Conservation (phyloP, 2,888 invertebrate genomes). For the Machimus rusticus region DNA sequence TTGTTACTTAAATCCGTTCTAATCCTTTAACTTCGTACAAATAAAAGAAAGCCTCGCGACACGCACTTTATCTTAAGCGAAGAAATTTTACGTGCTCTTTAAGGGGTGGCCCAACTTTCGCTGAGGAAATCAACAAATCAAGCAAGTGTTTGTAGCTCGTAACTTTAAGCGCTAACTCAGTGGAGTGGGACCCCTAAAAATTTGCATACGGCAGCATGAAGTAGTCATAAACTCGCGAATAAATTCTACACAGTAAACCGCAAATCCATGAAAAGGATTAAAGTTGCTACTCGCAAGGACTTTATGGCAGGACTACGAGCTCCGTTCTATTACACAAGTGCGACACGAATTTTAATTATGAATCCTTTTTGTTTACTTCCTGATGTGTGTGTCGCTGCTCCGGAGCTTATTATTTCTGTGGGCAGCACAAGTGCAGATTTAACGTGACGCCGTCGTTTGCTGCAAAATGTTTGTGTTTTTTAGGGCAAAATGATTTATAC, state of each 20-base stretch:
- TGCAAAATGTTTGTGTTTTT: neutral
- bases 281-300: slow-evolving; percentile 22
- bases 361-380: slow-evolving; percentile 37
- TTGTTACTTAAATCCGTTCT: neutral
- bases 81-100: neutral
- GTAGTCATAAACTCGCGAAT: slow-evolving; percentile 25
- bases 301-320: neutral
- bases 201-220: slow-evolving; percentile 33
- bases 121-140: slow-evolving; percentile 25
- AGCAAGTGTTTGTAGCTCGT: neutral
- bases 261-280: slow-evolving; percentile 33
- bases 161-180: neutral
- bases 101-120: neutral
- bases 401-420: slow-evolving; percentile 4
- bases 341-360: slow-evolving; percentile 44
- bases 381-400: neutral
- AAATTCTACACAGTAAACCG: slow-evolving; percentile 23
- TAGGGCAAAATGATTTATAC: slow-evolving; percentile 7
- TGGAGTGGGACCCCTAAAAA: neutral
- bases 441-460: slow-evolving; percentile 2
- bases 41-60: neutral
- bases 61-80: neutral
- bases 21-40: neutral
- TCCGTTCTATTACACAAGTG: slow-evolving; percentile 31
- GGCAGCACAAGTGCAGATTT: neutral